These are phyloP conservation scores for Ceratotherium simum DNA, from an alignment of 2,113 vertebrate species.

Conservation along the genomic window DNA sequence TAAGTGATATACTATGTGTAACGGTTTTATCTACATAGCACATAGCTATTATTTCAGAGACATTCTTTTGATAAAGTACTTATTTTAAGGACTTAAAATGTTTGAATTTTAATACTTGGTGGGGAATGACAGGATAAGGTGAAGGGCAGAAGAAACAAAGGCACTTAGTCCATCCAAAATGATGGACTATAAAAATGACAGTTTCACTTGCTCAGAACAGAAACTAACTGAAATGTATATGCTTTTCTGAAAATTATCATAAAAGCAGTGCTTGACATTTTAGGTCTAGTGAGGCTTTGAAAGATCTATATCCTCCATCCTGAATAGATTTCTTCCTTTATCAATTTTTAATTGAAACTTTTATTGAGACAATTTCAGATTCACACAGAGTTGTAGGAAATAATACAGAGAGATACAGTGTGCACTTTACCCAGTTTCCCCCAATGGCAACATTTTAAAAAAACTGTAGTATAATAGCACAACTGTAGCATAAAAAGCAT, in stretches of 20 bases:
- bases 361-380: neutral
- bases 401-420: neutral
- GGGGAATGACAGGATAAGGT: neutral
- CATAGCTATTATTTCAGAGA: slow-evolving; percentile 12
- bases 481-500: neutral
- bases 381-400: neutral
- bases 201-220: slow-evolving; percentile 2
- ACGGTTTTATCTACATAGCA: neutral
- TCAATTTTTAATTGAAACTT: neutral
- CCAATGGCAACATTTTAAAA: neutral
- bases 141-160: slow-evolving; percentile 28
- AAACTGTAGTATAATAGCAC: neutral
- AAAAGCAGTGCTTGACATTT: neutral
- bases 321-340: neutral
- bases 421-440: neutral
- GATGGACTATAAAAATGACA: slow-evolving; percentile 24
- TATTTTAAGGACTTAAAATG: slow-evolving; percentile 18
- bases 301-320: slow-evolving; percentile 1
- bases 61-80: slow-evolving; percentile 3
- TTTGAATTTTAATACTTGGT: neutral
- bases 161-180: slow-evolving; percentile 2
- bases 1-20: neutral
- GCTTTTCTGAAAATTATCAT: neutral
- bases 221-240: neutral
- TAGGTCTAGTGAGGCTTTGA: neutral